Conservation (phyloP, 2,113 vertebrate genomes). For the Poicephalus meyeri region DNA sequence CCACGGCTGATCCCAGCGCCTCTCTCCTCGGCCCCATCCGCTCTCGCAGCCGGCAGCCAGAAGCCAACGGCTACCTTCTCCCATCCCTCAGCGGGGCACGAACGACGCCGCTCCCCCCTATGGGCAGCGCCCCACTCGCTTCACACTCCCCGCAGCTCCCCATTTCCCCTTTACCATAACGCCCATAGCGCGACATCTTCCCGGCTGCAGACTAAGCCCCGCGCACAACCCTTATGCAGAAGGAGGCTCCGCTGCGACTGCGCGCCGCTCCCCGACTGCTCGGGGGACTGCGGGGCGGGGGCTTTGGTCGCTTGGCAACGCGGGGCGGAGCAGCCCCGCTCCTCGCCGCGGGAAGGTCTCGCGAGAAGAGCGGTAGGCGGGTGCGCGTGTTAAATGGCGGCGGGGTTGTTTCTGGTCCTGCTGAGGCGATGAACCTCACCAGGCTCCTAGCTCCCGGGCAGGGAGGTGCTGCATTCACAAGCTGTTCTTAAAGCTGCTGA, state of each 20-base stretch:
- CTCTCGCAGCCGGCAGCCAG: accelerated
- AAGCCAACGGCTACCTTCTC: no score
- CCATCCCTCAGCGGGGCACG: neutral
- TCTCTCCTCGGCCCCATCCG: neutral
- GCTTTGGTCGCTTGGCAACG: neutral
- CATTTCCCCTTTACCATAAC: neutral
- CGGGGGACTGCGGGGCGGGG: neutral
- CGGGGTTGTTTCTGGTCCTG: accelerated
- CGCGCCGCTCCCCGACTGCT: neutral
- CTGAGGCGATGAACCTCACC: accelerated
- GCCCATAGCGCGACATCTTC: constrained; percentile 38
- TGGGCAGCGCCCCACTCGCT: accelerated
- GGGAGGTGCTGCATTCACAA: accelerated
- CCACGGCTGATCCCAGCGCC: accelerated
- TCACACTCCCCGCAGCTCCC: accelerated
- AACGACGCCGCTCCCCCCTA: neutral
- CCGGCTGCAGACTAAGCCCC: accelerated
- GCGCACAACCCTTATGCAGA: neutral
- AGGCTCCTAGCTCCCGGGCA: accelerated
- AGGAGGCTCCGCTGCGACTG: neutral
- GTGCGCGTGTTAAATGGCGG: no score
- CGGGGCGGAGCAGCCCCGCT: no score
- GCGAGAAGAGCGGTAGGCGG: neutral
- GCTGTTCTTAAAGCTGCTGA: no score
- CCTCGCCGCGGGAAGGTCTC: neutral